Conservation (phyloP, 2,797 vertebrate genomes). For the Neoniphon sammara region DNA sequence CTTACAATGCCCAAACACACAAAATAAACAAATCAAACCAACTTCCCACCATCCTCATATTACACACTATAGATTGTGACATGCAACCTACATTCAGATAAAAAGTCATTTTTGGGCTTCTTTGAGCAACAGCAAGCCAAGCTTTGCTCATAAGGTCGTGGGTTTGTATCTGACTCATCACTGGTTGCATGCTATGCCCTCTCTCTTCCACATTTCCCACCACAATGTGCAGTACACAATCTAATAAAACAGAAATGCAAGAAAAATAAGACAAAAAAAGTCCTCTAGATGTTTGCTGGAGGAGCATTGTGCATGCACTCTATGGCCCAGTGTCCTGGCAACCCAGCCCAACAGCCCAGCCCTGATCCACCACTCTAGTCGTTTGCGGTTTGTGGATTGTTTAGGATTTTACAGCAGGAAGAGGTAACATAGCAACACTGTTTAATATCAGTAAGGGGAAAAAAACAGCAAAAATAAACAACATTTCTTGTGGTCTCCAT, state of each 20-base stretch:
- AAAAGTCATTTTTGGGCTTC: constrained; percentile 14
- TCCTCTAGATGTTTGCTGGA: neutral
- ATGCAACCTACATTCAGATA: constrained; percentile 24
- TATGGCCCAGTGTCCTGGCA: constrained; percentile 52
- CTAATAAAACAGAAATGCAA: neutral
- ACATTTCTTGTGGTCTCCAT: constrained; percentile 54
- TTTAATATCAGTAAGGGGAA: constrained; percentile 61
- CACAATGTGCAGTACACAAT: constrained; percentile 6
- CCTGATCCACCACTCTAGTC: constrained; percentile 41
- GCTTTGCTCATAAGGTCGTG: neutral
- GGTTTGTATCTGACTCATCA: neutral
- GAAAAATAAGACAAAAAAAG: neutral
- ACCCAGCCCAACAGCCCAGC: constrained; percentile 40
- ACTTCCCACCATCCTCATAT: constrained; percentile 56
- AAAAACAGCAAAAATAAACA: constrained; percentile 69
- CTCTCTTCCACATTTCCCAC: neutral
- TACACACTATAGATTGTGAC: constrained; percentile 46
- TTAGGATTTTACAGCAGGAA: constrained; percentile 64
- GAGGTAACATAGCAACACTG: constrained; percentile 69
- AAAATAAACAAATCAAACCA: constrained; percentile 59
- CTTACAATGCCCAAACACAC: constrained; percentile 62
- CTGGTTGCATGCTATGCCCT: neutral
- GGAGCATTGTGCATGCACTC: constrained; percentile 31
- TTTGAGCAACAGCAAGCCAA: constrained; percentile 14
- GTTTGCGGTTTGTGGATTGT: constrained; percentile 64